phyloP scores from a whole-genome alignment of 2,797 vertebrate species.

The Gymnodraco acuticeps region DNA sequence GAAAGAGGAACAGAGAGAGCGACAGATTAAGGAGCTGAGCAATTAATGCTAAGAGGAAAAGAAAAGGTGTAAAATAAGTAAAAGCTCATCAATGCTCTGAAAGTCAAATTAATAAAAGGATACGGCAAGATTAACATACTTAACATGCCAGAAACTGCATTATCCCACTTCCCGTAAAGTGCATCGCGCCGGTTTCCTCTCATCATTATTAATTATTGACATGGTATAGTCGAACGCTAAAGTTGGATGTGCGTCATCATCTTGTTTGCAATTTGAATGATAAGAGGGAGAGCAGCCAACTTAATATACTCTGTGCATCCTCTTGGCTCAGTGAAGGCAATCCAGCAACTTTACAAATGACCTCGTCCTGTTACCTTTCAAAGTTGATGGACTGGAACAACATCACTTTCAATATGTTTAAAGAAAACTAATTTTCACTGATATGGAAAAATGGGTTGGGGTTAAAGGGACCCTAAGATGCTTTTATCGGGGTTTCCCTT shows the following conservation, averaged over 20 bases:
- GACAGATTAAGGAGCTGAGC: neutral
- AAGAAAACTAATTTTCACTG: neutral
- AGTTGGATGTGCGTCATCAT: conserved; percentile 53
- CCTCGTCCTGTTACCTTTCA: conserved; percentile 40
- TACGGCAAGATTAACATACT: conserved; percentile 35
- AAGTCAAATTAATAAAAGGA: conserved; percentile 34
- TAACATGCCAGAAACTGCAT: conserved; percentile 29
- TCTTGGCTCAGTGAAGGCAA: conserved; percentile 44
- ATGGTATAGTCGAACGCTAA: conserved; percentile 26
- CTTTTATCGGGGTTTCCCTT: too few species aligned
- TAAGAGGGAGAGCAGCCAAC: conserved; percentile 49
- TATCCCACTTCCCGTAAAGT: conserved; percentile 44
- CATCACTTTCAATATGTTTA: conserved; percentile 25
- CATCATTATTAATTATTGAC: conserved; percentile 64
- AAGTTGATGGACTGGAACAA: conserved; percentile 38
- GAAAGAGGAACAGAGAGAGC: conserved; percentile 4
- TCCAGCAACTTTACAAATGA: conserved; percentile 40
- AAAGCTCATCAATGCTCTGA: conserved; percentile 7
- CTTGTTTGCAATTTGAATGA: conserved; percentile 55
- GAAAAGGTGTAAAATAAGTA: neutral
- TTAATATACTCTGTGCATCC: conserved; percentile 47
- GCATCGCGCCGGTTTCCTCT: conserved; percentile 40
- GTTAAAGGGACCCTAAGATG: too few species aligned
- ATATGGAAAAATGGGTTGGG: neutral
- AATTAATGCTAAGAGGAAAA: neutral